Base-by-base conservation (phyloP, 2,113 vertebrate genomes). In the Cepphus grylle region DNA sequence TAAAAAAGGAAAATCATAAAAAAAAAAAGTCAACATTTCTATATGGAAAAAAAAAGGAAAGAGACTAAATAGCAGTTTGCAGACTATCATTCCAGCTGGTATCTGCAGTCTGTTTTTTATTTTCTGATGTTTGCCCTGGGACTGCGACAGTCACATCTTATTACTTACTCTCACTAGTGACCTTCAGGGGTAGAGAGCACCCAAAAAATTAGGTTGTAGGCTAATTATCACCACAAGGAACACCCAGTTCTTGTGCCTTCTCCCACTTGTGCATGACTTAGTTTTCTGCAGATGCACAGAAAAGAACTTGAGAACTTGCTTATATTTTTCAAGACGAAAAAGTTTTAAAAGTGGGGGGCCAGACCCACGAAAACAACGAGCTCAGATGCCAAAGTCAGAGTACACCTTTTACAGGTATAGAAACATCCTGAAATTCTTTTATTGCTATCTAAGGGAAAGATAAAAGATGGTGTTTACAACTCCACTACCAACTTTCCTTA, bases 201-300 rank as follows among this genome's bases (percentile, higher is more conserved):
- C 27, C 26, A 71, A 49, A 23, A 15, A 70, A 12, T 92, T 85
- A 59, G 81, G 43, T 74, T 36, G 1, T 20, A 90, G 83, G 50
- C n/a, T 97, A 90, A 95, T 95, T 94, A 62, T 50, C 38, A 79
- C 81, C 86, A 45, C 42, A 49, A 86, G 87, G 56, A 94, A 49
- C 6, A 62, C 18, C 5, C 34, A 29, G 50, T 26, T 79, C 67
- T 77, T 47, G n/a, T 34, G 23, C 12, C 22, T 36, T 66, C 49
- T 81, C 52, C 40, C 34, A 25, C 27, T 84, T 8, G 30, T 38
- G 52, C 15, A 34, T 12, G 15, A 34, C 58, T 89, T 52, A 38
- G 9, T 11, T 82, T 81, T 73, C 45, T 56, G 22, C 18, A 36
- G 18, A 18, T 25, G 32, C 50, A 63, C 26, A 27, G 16, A 56